A percentile compares a stretch with the other conserved stretches of the same genome.
phyloP scores from a whole-genome alignment of 1,140 invertebrate genomes.

The Tetragnatha versicolor region DNA sequence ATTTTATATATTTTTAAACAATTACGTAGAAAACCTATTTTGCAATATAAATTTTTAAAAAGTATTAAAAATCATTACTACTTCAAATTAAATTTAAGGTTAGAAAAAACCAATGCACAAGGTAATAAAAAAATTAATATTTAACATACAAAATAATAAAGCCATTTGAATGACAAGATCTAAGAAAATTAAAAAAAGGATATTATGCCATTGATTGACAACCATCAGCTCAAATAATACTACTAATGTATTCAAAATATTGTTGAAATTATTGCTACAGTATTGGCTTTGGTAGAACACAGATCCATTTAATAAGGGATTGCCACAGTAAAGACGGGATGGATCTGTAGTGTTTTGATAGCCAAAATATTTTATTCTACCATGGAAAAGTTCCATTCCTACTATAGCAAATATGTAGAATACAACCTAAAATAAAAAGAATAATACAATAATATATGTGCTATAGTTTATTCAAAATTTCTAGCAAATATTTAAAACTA shows the following conservation, averaged over 20 bases:
- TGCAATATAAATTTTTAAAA: too few relatives aligned
- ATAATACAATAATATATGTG: not conserved
- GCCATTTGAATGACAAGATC: not conserved
- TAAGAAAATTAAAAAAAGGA: slow-evolving; percentile 65
- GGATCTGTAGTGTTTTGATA: slow-evolving; percentile 58
- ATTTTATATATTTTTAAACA: too few relatives aligned
- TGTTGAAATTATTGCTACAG: slow-evolving; percentile 70
- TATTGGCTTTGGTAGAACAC: slow-evolving; percentile 65
- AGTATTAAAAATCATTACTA: too few relatives aligned
- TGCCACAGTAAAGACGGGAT: slow-evolving; percentile 64
- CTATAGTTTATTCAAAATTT: not conserved
- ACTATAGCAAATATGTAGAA: slow-evolving; percentile 69
- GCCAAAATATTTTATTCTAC: slow-evolving; percentile 62
- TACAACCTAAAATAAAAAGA: slow-evolving; percentile 62
- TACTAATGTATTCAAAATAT: slow-evolving; percentile 66
- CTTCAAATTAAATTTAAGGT: too few relatives aligned
- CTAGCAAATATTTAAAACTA: not conserved
- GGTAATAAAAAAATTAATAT: too few relatives aligned
- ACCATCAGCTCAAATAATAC: slow-evolving; percentile 68
- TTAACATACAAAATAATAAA: not conserved
- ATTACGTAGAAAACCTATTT: too few relatives aligned
- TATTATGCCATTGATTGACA: slow-evolving; percentile 71
- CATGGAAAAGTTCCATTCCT: slow-evolving; percentile 68
- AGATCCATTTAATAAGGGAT: slow-evolving; percentile 63
- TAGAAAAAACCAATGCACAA: too few relatives aligned